Conservation (phyloP, 2,113 vertebrate species). For the Microtus pennsylvanicus region DNA sequence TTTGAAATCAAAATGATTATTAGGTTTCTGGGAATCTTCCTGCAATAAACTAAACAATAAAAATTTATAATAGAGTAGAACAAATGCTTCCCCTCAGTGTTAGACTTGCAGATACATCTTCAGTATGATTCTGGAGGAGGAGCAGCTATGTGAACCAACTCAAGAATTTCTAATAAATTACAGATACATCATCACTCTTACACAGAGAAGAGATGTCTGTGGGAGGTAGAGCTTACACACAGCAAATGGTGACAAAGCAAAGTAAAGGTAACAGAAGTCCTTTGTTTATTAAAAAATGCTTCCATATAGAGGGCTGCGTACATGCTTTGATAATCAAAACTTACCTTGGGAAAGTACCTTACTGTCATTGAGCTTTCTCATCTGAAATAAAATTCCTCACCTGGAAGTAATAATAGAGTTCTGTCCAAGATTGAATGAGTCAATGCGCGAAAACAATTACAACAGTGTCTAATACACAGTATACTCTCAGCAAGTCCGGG, state of each 20-base stretch:
- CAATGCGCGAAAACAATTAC: neutral
- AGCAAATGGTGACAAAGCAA: neutral
- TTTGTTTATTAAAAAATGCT: neutral
- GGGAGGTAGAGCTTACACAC: neutral
- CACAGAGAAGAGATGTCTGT: neutral
- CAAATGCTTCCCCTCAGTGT: neutral
- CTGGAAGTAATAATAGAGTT: neutral
- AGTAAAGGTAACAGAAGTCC: neutral
- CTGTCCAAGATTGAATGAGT: neutral
- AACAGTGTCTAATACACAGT: neutral
- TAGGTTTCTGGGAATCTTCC: neutral
- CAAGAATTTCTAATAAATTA: neutral
- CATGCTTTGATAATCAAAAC: neutral
- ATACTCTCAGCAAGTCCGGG: neutral
- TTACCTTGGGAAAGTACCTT: conserved; percentile 7
- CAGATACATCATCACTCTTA: neutral
- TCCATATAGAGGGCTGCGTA: neutral
- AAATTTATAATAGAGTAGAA: neutral
- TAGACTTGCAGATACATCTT: neutral
- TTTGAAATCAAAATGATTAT: neutral
- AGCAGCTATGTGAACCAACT: neutral
- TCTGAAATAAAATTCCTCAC: neutral
- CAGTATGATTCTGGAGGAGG: neutral
- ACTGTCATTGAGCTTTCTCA: neutral
- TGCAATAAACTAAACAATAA: neutral